Percentiles rank a stretch among this genome's conserved stretches.
phyloP scores from a whole-genome alignment of 2,113 vertebrate genomes.

The Motacilla alba region DNA sequence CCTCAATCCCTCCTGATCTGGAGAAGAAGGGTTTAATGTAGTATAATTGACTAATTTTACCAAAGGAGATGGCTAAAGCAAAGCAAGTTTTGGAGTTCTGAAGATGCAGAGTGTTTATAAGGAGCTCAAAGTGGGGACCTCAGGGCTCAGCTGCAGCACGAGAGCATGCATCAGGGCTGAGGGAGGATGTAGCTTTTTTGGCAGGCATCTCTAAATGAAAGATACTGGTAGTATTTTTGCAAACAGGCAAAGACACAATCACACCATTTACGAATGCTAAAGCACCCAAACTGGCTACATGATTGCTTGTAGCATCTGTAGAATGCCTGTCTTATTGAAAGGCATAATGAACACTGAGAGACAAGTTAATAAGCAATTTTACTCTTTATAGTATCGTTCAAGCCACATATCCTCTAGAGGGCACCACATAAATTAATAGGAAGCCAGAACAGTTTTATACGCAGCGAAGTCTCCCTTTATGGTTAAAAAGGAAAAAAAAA shows the following conservation, averaged over 20 bases:
- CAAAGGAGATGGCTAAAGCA: neutral
- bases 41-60: neutral
- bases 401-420: slow-evolving; percentile 59
- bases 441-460: neutral
- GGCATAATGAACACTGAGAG: slow-evolving; percentile 28
- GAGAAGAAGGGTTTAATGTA: neutral
- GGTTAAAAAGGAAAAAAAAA: neutral
- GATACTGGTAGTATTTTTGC: neutral
- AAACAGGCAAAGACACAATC: neutral
- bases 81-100: neutral
- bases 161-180: fast-evolving
- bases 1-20: neutral
- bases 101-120: neutral
- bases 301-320: neutral
- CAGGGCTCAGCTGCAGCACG: neutral
- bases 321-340: slow-evolving; percentile 27
- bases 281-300: neutral
- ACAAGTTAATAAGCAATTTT: slow-evolving; percentile 54
- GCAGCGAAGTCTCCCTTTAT: slow-evolving; percentile 3
- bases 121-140: neutral
- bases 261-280: neutral
- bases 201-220: neutral
- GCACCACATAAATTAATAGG: slow-evolving; percentile 63
- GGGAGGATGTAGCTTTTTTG: neutral
- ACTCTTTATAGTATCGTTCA: slow-evolving; percentile 20